Evolutionary conservation across 2,113 vertebrate species (phyloP), one percentile per base, ranked within the genome.

Genomic region (Cebus imitator): DNA sequence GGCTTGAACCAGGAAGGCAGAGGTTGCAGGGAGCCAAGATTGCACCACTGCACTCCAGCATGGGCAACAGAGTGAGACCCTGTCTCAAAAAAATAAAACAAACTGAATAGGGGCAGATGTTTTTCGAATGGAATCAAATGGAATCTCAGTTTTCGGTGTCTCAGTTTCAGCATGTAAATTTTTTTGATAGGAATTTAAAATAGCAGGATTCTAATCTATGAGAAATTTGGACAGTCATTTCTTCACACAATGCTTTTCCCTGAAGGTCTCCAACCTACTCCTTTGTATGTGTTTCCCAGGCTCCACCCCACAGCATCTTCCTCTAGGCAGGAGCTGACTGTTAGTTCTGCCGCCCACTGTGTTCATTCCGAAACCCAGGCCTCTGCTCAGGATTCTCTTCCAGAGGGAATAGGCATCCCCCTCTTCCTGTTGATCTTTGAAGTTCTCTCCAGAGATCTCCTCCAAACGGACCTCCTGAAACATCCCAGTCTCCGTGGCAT

Each of bases 221-320:
- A 78, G 40, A 79, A 72, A 13, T 0, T 1, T 5, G n/a, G 11
- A 7, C 1, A 16, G 13, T 58, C 11, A 6, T 2, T 35, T 30
- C 80, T 50, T 50, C 27, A 8, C 6, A 13, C 21, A 6, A 3
- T 27, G 25, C 57, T 64, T 86, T 79, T 9, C 20, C 40, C 20
- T 4, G 5, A 37, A 18, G 17, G 73, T 17, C 52, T 78, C 48
- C 68, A 2, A 2, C 40, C 35, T 21, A 0, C 66, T 83, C 11
- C 37, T 17, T 8, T 6, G 20, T 2, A 9, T 0, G 2, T 3
- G 64, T 48, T 43, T 23, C 17, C 32, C 1, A 0, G 0, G 5
- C 16, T 0, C 13, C 2, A 32, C 3, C 6, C 57, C 12, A 1
- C 17, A 13, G 4, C 30, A 1, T 12, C 21, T 35, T 40, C 64